Percentiles rank a stretch among this genome's conserved stretches.
These are phyloP conservation scores for Amblyteles armatorius DNA, from an alignment of 2,888 invertebrate species.

Conservation along the genomic window DNA sequence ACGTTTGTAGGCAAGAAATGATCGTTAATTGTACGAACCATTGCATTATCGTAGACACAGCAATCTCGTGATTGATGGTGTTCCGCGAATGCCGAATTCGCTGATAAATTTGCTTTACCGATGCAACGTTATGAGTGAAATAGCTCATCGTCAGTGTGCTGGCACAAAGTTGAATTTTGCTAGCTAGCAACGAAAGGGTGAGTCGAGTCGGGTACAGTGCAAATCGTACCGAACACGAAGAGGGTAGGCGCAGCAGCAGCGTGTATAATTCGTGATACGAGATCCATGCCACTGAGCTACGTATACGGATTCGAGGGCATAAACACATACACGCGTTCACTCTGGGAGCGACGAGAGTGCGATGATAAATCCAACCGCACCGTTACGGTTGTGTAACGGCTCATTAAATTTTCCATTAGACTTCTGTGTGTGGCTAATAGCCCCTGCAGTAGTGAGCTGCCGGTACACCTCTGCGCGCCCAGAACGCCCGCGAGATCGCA, in stretches of 20 bases:
- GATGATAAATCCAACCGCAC: slow-evolving; percentile 61
- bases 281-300: slow-evolving; percentile 3
- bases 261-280: slow-evolving; percentile 22
- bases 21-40: background rate
- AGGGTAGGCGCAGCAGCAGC: background rate
- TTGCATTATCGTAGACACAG: background rate
- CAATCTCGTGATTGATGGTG: background rate
- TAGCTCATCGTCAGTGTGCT: background rate
- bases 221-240: slow-evolving; percentile 25
- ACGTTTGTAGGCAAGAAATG: background rate
- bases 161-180: slow-evolving; percentile 11
- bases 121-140: background rate
- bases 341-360: slow-evolving; percentile 40
- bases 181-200: background rate
- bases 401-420: slow-evolving; percentile 69
- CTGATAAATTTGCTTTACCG: slow-evolving; percentile 18
- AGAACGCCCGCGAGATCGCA: slow-evolving; percentile 47
- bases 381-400: slow-evolving; percentile 63
- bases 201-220: background rate
- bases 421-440: slow-evolving; percentile 60
- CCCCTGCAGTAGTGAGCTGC: slow-evolving; percentile 36
- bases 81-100: background rate
- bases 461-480: slow-evolving; percentile 12
- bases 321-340: slow-evolving; percentile 26
- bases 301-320: background rate